Base-by-base conservation (phyloP, 2,797 vertebrate genomes). In the Acridotheres tristis region DNA sequence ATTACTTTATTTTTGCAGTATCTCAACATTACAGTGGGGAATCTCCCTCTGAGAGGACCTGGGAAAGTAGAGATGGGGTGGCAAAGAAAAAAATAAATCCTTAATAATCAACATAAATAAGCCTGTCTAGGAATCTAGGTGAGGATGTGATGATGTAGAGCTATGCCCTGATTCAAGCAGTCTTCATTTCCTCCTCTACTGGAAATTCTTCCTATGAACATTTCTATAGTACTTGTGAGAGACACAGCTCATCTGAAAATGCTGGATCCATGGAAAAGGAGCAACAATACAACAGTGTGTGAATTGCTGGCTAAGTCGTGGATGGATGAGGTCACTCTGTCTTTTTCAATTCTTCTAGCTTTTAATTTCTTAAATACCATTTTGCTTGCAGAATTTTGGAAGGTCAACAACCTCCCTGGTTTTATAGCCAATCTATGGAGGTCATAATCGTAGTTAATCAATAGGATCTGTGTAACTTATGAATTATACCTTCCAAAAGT, bases 401-500 rank as follows among this genome's bases (percentile, higher is more conserved):
- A 93, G 82, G 73, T 93, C 55, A 82, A 53, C 55, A 89, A 72
- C 57, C 80, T 95, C 32, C 17, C 34, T 94, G 55, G 65, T 92
- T 94, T 96, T 95, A 42, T 62, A 34, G 40, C 51, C 38, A 29
- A 5, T 83, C 77, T 86, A 51, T 90, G 71, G 73, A 94, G 71
- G 54, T 67, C 21, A 6, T 96, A 96, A 97, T 97, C 74, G 91
- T 67, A 90, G 85, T 81, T 93, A 92, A 92, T 75, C 73, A 77
- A 45, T 45, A 75, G 87, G 80, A 94, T 96, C 83, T 90, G 82
- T 82, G 76, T 82, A 90, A 88, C 71, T 94, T 68, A 53, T 90
- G 86, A 95, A 93, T 94, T 96, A 92, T 67, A 96, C 81, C 58
- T 97, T 97, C 77, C 77, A 94, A 75, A 59, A 68, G 72, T 69